Conservation (phyloP, 2,113 vertebrate genomes). For the Leptobrachium leishanense region DNA sequence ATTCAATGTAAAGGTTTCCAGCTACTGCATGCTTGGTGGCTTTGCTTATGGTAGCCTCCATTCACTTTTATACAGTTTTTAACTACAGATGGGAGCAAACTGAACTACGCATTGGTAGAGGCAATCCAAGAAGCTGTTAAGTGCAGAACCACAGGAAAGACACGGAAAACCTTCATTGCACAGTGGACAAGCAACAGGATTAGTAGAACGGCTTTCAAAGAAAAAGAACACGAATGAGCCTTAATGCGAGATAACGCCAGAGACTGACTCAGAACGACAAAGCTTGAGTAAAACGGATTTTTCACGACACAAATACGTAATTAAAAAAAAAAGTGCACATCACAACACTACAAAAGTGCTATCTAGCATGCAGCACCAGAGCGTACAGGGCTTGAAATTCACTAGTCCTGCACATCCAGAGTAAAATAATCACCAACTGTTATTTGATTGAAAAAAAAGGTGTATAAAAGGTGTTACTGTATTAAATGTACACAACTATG, state of each 20-base stretch:
- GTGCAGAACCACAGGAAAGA: not conserved
- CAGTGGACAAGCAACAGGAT: not conserved
- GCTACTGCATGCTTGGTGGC: no score
- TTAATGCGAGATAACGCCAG: not conserved
- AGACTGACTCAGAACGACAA: conserved; percentile 24
- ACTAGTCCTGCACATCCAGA: conserved; percentile 66
- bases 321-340: conserved; percentile 79
- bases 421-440: not conserved
- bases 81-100: not conserved
- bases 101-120: conserved; percentile 15
- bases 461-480: no score
- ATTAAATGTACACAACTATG: no score
- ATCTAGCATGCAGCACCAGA: conserved; percentile 86
- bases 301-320: conserved; percentile 65
- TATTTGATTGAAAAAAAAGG: no score
- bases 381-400: conserved; percentile 95
- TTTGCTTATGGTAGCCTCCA: no score
- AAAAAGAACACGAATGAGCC: not conserved
- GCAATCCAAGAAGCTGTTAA: not conserved
- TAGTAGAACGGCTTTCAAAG: not conserved
- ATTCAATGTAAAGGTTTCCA: no score
- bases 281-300: conserved; percentile 37
- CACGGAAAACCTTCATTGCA: not conserved
- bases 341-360: conserved; percentile 83
- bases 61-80: no score